A percentile compares a stretch with the other conserved stretches of the same genome.
phyloP scores from a whole-genome alignment of 2,888 invertebrate genomes.

The Atethmia centrago region DNA sequence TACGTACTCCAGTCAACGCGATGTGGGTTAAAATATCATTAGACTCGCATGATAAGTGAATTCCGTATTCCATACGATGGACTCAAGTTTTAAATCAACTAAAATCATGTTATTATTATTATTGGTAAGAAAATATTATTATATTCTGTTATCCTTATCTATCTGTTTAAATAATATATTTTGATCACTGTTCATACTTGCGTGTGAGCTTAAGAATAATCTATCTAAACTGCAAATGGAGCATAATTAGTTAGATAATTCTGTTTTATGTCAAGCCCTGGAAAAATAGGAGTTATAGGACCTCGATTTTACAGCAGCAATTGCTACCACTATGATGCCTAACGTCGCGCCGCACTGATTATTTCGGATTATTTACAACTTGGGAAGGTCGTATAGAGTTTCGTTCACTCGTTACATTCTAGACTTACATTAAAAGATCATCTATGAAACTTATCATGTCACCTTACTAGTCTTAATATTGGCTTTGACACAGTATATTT shows the following conservation, averaged over 20 bases:
- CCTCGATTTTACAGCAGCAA: background rate
- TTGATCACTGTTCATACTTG: background rate
- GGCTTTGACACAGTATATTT: background rate
- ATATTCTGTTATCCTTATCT: background rate
- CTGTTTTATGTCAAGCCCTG: too few species aligned
- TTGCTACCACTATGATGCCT: background rate
- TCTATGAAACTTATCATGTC: background rate
- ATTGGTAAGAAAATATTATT: conserved; percentile 1
- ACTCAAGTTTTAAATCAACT: background rate
- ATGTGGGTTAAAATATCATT: conserved; percentile 8
- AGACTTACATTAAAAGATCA: background rate
- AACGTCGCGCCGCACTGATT: conserved; percentile 19
- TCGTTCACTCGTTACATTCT: conserved; percentile 12
- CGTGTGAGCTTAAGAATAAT: background rate
- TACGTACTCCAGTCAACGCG: background rate
- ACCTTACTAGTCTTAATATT: background rate
- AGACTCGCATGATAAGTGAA: background rate
- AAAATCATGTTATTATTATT: background rate
- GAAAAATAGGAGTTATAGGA: background rate
- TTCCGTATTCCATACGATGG: background rate
- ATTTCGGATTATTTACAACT: conserved; percentile 29
- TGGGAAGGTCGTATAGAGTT: conserved; percentile 16
- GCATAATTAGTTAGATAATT: too few species aligned
- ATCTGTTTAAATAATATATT: background rate
- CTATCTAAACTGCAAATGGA: background rate